Evolutionary conservation across 2,113 vertebrate species (phyloP).

Genomic region (Tursiops truncatus): DNA sequence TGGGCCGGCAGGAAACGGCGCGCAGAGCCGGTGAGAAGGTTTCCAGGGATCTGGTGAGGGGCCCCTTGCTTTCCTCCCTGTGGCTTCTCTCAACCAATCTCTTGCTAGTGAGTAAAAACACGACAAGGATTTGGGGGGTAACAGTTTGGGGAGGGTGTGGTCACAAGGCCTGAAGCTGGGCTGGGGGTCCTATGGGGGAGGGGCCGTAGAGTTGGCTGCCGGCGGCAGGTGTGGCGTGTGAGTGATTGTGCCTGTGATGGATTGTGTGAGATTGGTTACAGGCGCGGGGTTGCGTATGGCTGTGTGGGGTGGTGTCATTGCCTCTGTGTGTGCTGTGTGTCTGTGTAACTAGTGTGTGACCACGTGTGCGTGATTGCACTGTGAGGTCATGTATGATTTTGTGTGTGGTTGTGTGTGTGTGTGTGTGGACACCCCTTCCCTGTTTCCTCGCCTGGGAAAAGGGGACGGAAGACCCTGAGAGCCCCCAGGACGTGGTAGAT

Average conservation of each 20-base stretch:
- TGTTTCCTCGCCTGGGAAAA: no score
- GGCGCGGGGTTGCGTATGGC: not conserved
- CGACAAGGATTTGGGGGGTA: not conserved
- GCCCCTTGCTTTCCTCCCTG: no score
- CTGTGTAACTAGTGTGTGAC: not conserved
- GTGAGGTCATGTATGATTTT: not conserved
- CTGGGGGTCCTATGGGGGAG: not conserved
- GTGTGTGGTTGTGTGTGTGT: not conserved
- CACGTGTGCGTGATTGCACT: not conserved
- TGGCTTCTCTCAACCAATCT: not conserved
- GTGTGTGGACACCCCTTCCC: not conserved
- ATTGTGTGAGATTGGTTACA: not conserved
- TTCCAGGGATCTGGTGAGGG: not conserved
- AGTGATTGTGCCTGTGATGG: no score
- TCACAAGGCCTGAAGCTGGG: not conserved
- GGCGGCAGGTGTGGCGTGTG: rapidly evolving
- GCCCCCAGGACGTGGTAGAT: not conserved
- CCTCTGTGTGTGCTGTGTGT: not conserved
- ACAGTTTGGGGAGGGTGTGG: not conserved
- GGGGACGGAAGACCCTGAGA: not conserved
- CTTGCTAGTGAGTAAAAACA: not conserved
- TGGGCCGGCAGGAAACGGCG: no score
- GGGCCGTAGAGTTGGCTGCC: not conserved
- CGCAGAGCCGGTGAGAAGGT: not conserved
- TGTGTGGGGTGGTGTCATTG: not conserved